phyloP scores from a whole-genome alignment of 2,888 invertebrate species.

The Acanthosoma haemorrhoidale region DNA sequence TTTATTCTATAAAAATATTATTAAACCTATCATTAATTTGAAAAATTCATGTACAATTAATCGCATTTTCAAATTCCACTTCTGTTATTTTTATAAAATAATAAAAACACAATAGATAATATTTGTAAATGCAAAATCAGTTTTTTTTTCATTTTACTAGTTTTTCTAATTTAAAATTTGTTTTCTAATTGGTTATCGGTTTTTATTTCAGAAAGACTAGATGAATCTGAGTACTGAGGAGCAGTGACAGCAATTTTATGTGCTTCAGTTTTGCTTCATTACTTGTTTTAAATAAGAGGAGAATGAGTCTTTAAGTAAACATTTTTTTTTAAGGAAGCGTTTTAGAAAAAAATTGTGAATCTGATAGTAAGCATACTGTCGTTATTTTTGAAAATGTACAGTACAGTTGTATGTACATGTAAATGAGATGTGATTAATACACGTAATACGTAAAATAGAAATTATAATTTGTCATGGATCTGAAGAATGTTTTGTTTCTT shows the following conservation, averaged over 20 bases:
- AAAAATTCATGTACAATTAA: too few relatives aligned
- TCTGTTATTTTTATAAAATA: too few relatives aligned
- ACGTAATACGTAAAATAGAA: too few relatives aligned
- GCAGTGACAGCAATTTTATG: not conserved
- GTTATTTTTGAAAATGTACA: not conserved
- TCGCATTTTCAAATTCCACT: too few relatives aligned
- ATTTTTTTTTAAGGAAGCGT: conserved; percentile 1
- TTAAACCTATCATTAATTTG: too few relatives aligned
- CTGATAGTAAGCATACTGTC: not conserved
- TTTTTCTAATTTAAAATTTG: too few relatives aligned
- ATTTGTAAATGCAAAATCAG: too few relatives aligned
- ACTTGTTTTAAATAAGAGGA: conserved; percentile 5
- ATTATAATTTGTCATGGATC: not conserved
- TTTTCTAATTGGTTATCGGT: not conserved
- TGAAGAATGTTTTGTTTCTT: not conserved
- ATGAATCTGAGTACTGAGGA: conserved; percentile 40
- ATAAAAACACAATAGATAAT: too few relatives aligned
- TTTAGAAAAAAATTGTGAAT: not conserved
- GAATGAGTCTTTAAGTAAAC: not conserved
- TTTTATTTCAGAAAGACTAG: conserved; percentile 38
- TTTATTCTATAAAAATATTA: too few relatives aligned
- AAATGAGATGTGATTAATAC: too few relatives aligned
- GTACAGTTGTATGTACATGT: not conserved
- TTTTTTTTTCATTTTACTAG: too few relatives aligned
- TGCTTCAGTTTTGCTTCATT: conserved; percentile 8